Percentiles rank a stretch among this genome's conserved stretches.
Conservation (phyloP, 2,113 vertebrate genomes). For the Heterotis niloticus region DNA sequence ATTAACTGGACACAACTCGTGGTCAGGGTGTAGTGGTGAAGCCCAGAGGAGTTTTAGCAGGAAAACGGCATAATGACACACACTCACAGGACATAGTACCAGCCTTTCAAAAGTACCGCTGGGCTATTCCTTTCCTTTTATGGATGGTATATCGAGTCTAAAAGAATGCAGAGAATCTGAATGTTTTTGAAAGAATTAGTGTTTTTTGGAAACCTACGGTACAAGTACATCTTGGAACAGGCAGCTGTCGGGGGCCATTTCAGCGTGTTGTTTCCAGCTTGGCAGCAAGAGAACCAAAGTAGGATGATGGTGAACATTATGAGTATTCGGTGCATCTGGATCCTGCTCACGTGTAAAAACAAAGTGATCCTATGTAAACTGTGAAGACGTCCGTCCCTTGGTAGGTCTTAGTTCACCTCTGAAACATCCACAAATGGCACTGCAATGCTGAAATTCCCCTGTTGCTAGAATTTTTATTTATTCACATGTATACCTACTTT, state of each 20-base stretch:
- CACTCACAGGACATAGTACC: slow-evolving; percentile 9
- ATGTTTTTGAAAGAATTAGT: slow-evolving; percentile 40
- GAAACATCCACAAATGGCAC: slow-evolving; percentile 5
- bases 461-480: neutral
- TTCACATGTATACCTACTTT: too few relatives aligned
- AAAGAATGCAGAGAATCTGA: slow-evolving; percentile 56
- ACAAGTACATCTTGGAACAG: neutral
- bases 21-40: neutral
- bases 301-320: neutral
- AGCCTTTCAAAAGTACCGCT: slow-evolving; percentile 40
- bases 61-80: slow-evolving; percentile 40
- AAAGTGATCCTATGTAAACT: neutral
- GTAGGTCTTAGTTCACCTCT: neutral
- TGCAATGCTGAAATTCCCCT: neutral
- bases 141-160: slow-evolving; percentile 40
- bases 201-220: slow-evolving; percentile 33
- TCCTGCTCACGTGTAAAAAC: neutral
- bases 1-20: neutral
- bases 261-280: neutral
- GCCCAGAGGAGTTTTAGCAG: neutral
- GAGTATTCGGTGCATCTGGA: slow-evolving; percentile 23
- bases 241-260: slow-evolving; percentile 13
- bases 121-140: slow-evolving; percentile 53
- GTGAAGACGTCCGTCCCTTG: neutral
- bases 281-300: neutral